phyloP scores from a whole-genome alignment of 2,113 vertebrate genomes.

The Dipodomys stephensi region DNA sequence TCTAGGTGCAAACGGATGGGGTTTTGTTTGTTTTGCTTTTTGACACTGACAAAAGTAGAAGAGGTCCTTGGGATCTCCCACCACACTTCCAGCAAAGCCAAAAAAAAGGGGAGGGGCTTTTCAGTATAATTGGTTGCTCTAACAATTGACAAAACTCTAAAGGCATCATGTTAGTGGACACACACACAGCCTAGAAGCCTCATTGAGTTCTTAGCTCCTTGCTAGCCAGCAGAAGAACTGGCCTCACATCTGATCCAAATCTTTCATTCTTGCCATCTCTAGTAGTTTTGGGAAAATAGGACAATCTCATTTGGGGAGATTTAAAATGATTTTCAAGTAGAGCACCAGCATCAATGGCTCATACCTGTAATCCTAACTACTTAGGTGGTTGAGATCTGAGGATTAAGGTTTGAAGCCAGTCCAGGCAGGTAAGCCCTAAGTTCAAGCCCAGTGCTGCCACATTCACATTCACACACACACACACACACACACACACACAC shows the following conservation, averaged over 20 bases:
- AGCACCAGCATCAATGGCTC: no score
- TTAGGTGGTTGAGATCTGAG: no score
- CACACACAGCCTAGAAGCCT: neutral
- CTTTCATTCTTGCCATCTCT: constrained; percentile 2
- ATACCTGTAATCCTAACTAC: no score
- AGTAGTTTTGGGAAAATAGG: neutral
- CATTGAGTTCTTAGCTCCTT: neutral
- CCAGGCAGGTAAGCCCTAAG: no score
- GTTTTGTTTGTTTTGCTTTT: neutral
- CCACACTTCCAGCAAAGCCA: neutral
- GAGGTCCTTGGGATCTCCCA: neutral
- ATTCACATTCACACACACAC: no score
- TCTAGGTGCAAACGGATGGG: neutral
- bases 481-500: no score
- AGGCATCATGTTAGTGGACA: neutral
- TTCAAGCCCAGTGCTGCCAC: no score
- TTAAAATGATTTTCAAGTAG: constrained; percentile 1
- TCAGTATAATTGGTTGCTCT: neutral
- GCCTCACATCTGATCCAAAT: neutral
- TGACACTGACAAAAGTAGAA: neutral
- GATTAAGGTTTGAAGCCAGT: no score
- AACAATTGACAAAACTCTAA: no score
- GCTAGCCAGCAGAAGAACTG: no score
- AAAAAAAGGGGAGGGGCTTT: neutral
- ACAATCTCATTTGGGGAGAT: neutral